phyloP scores from a whole-genome alignment of 2,888 invertebrate species.

The Leucozona laternaria region DNA sequence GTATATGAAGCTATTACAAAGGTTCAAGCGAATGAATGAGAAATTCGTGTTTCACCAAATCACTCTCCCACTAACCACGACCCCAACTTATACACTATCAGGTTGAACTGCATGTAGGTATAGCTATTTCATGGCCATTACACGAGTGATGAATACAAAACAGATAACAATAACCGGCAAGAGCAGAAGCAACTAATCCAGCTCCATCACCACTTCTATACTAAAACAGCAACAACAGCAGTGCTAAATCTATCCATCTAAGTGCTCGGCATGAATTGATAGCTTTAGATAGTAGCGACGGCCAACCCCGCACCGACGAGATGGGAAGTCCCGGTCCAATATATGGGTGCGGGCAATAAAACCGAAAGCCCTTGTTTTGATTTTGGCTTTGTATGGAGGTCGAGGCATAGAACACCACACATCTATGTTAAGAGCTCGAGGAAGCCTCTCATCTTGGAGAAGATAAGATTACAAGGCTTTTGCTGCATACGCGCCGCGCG shows the following conservation, averaged over 20 bases:
- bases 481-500: constrained; percentile 35
- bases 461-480: constrained; percentile 70
- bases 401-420: constrained; percentile 27
- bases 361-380: constrained; percentile 52
- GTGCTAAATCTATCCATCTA: constrained; percentile 64
- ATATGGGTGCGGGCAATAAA: constrained; percentile 59
- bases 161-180: constrained; percentile 65
- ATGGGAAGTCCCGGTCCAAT: constrained; percentile 61
- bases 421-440: constrained; percentile 50
- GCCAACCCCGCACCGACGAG: constrained; percentile 17
- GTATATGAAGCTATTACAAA: background rate
- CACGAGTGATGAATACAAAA: constrained; percentile 66
- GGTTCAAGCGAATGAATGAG: constrained; percentile 47
- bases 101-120: constrained; percentile 36
- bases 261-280: constrained; percentile 73
- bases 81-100: constrained; percentile 28
- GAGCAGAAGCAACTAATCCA: constrained; percentile 42
- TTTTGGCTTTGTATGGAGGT: constrained; percentile 23
- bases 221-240: constrained; percentile 15
- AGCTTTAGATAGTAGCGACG: constrained; percentile 69
- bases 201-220: background rate
- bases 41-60: constrained; percentile 68
- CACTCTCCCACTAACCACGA: constrained; percentile 31
- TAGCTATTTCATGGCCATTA: constrained; percentile 63
- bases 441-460: constrained; percentile 35